Evolutionary conservation across 1,140 invertebrate species (phyloP).

Genomic region (Calycopis cecrops): DNA sequence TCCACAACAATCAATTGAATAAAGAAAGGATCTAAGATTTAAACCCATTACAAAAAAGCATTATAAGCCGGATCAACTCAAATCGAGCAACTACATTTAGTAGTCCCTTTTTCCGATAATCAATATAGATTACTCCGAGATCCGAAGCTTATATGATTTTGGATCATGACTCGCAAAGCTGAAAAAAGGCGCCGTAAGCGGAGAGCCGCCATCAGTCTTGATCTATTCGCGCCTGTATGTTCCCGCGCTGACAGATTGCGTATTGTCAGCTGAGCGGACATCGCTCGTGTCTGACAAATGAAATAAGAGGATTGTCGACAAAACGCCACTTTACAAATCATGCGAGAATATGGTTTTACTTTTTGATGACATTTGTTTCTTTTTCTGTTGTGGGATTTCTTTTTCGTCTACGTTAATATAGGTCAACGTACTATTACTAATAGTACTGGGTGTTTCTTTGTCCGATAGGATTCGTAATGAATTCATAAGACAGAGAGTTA

Average conservation of each 20-base stretch:
- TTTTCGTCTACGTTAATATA: too few relatives aligned
- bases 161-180: slow-evolving; percentile 25
- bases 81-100: not conserved
- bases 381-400: not conserved
- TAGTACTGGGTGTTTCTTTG: too few relatives aligned
- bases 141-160: slow-evolving; percentile 23
- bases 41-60: too few relatives aligned
- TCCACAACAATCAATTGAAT: too few relatives aligned
- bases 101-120: slow-evolving; percentile 11
- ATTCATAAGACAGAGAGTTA: too few relatives aligned
- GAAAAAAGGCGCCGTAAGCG: slow-evolving; percentile 25
- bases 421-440: too few relatives aligned
- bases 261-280: slow-evolving; percentile 28
- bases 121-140: slow-evolving; percentile 15
- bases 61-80: too few relatives aligned
- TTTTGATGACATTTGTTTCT: not conserved
- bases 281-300: slow-evolving; percentile 26
- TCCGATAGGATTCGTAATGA: too few relatives aligned
- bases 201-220: slow-evolving; percentile 19
- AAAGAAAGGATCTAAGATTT: too few relatives aligned
- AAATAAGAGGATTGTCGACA: slow-evolving; percentile 29
- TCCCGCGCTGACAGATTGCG: slow-evolving; percentile 27
- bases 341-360: slow-evolving; percentile 8
- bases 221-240: slow-evolving; percentile 22
- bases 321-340: slow-evolving; percentile 17